Conservation (phyloP, 2,888 invertebrate species). For the Drosophila rellima region DNA sequence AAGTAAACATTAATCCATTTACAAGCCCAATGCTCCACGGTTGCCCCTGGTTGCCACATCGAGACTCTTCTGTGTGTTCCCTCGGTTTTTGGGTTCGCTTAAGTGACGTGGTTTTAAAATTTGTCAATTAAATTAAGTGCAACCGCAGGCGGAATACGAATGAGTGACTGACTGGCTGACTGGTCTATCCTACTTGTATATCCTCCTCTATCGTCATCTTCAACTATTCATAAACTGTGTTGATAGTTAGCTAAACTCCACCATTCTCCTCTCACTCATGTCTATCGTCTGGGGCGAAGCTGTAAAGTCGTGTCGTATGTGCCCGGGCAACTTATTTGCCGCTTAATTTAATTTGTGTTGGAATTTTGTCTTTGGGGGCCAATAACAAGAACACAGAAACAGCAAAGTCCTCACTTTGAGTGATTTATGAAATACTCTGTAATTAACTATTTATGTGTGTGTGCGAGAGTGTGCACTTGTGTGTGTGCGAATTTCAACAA, state of each 20-base stretch:
- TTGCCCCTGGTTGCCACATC: conserved; percentile 31
- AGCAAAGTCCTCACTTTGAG: conserved; percentile 50
- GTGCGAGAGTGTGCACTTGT: conserved; percentile 18
- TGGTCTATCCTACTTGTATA: conserved; percentile 13
- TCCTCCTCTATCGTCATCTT: conserved; percentile 33
- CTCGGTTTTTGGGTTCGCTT: conserved; percentile 38
- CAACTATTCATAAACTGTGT: conserved; percentile 80
- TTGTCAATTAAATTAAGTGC: conserved; percentile 86
- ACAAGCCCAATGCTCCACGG: conserved; percentile 52
- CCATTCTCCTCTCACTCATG: not conserved
- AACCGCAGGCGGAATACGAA: conserved; percentile 83
- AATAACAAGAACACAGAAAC: conserved; percentile 22
- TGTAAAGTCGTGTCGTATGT: conserved; percentile 67
- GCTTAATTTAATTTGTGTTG: conserved; percentile 80
- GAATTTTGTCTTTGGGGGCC: conserved; percentile 63
- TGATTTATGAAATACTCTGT: conserved; percentile 77
- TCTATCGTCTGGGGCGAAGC: conserved; percentile 19
- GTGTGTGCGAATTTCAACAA: not conserved
- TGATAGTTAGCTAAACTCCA: conserved; percentile 67
- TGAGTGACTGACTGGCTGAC: conserved; percentile 58
- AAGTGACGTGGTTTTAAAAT: conserved; percentile 82
- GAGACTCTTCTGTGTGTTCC: conserved; percentile 13
- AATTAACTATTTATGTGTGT: conserved; percentile 76
- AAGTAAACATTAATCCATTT: conserved; percentile 83
- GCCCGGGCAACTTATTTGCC: conserved; percentile 78